Base-by-base conservation (phyloP, 2,113 vertebrate species). In the Larimichthys crocea region DNA sequence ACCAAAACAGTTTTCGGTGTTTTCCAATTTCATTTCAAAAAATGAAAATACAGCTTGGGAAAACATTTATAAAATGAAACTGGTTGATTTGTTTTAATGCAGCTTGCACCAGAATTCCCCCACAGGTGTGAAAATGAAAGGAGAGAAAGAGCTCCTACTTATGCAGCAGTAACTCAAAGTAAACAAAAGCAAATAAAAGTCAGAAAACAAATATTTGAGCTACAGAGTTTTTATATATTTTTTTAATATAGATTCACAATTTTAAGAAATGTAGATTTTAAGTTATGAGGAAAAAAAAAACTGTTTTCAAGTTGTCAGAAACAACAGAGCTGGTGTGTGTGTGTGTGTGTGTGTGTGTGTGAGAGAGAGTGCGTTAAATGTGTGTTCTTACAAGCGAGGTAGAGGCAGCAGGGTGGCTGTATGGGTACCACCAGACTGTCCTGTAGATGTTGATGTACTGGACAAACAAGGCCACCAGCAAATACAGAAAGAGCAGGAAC, bases 401-500 rank as follows among this genome's bases (percentile, higher is more conserved):
- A 94, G 97, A 98, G 85, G 98, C 97, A 75, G 98, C 96, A 60
- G 97, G 97, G 82, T 99, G 96, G 92, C 95, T 99, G 88, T 99
- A 98, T 0, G 98, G 97, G 86, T 98, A 99, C 98, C 98, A 99
- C 98, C 98, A 99, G 80, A 99, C 97, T 0, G 98, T 99, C 94
- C 98, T 97, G 94, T 99, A 99, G 87, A 99, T 99, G 94, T 99
- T 99, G 76, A 99, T 98, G 88, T 99, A 99, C 84, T 99, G 98
- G 90, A 99, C 98, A 82, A 99, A 98, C 73, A 99, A 95, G 48
- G 98, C 97, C 91, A 99, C 97, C 92, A 99, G 92, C 76, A 99
- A 90, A 86, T 99, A 99, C 46, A 98, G 96, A 90, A 99, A 99
- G 90, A 99, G 98, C 56, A 99, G 96, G 92, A 98, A 96, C 90